Evolutionary conservation across 2,113 vertebrate genomes (phyloP), one percentile per base, ranked within the genome.

Genomic region (Mobula birostris): DNA sequence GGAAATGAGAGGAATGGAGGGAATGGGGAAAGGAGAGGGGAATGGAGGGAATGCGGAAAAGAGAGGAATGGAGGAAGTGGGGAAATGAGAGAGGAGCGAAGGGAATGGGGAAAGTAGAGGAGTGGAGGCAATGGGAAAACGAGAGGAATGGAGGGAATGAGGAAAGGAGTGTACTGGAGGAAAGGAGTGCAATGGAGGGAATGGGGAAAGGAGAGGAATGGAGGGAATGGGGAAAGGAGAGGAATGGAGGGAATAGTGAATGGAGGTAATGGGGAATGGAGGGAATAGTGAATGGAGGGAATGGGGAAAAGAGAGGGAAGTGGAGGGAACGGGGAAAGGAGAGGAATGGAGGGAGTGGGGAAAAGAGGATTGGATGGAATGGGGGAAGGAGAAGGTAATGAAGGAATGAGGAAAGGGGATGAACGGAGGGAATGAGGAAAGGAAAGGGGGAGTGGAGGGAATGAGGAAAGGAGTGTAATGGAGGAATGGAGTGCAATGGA

Each of bases 261-360:
- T 2, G 17, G 0, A 72, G 36, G 32, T 14, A 15, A 7, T 2
- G 14, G 15, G 4, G 3, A 12, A 21, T 3, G 36, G 9, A 32
- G 15, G 11, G 1, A n/a, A 12, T 0, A 17, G 21, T 32, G 7
- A 12, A 15, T 15, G 7, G 32, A 5, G 9, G 17, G 7, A 12
- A 9, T 14, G 74, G n/a, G 48, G 27, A 12, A 83, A 27, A 32
- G 0, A 1, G 5, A 27, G 8, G 24, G 7, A 7, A 6, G 8
- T 6, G 0, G 24, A 27, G 83, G 66, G 90, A 91, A 24, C 32
- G 72, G 0, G 87, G 12, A 72, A 0, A 90, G 29, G 72, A 14
- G n/a, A 40, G 85, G 94, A 0, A 27, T 21, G 82, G 83, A 7
- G 8, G 32, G 7, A 66, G 56, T 21, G 0, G 94, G 94, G 94